A percentile compares a stretch with the other conserved stretches of the same genome.
These are phyloP conservation scores for Chrysocyon brachyurus DNA, from an alignment of 2,797 vertebrate species.

Conservation along the genomic window DNA sequence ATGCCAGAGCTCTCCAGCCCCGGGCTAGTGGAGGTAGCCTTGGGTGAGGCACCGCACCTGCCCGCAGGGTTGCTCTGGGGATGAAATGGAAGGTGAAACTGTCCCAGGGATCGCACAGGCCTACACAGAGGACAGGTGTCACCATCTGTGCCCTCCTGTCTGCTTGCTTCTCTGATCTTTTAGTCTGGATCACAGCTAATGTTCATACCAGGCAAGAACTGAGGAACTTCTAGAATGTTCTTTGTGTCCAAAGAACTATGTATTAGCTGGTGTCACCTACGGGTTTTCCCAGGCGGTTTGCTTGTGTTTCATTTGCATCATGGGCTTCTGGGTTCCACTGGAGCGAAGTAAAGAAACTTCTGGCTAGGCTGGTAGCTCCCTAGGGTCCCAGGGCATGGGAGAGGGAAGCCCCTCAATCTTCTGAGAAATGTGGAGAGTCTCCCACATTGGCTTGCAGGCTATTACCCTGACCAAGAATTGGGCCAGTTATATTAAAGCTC, in stretches of 20 bases:
- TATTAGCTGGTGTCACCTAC: background rate
- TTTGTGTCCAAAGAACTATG: background rate
- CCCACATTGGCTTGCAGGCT: background rate
- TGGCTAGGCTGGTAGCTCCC: background rate
- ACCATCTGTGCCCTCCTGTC: background rate
- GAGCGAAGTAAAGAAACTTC: background rate
- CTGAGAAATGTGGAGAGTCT: background rate
- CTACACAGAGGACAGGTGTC: background rate
- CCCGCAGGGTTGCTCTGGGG: background rate
- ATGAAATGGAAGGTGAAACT: background rate
- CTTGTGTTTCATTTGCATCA: background rate
- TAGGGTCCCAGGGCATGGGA: background rate
- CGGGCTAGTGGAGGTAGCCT: background rate
- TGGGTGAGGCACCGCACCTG: background rate
- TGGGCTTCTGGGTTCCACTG: background rate
- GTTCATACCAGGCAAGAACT: background rate
- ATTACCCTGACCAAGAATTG: background rate
- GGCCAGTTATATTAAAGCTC: background rate
- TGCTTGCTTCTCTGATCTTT: slow-evolving; percentile 19
- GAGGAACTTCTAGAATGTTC: background rate
- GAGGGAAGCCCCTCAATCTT: background rate
- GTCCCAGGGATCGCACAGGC: background rate
- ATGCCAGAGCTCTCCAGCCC: background rate
- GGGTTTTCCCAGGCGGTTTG: background rate
- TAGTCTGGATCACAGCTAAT: background rate